These are phyloP conservation scores for Pissodes strobi DNA, from an alignment of 1,140 invertebrate species.

Conservation along the genomic window DNA sequence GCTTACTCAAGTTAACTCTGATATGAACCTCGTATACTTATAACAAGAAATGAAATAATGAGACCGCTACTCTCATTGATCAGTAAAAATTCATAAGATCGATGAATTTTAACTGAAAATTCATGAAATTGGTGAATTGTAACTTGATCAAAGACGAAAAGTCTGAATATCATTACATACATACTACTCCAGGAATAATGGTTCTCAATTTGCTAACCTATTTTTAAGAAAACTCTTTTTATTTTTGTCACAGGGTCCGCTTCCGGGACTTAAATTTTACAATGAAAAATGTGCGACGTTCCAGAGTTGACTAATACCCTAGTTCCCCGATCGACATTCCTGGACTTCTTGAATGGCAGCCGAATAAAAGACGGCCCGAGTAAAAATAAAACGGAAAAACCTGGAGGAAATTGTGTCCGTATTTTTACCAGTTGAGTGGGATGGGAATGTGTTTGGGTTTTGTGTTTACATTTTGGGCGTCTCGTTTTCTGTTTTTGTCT, in stretches of 20 bases:
- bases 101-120: no score
- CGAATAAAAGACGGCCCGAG: slow-evolving; percentile 15
- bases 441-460: neutral
- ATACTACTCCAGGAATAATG: neutral
- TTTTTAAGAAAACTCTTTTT: no score
- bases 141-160: neutral
- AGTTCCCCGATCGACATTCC: slow-evolving; percentile 11
- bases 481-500: neutral
- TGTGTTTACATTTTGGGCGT: neutral
- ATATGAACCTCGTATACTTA: no score
- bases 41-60: no score
- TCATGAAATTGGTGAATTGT: no score
- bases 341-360: slow-evolving; percentile 6
- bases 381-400: no score
- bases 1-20: no score
- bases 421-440: neutral
- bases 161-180: neutral
- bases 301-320: slow-evolving; percentile 19
- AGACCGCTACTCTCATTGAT: no score
- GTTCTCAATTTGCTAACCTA: neutral
- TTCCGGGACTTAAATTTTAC: neutral
- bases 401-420: neutral
- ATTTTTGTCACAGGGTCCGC: no score
- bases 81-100: no score
- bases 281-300: slow-evolving; percentile 18